A percentile compares a stretch with the other conserved stretches of the same genome.
These are phyloP conservation scores for Bombyx mandarina DNA, from an alignment of 1,140 invertebrate genomes.

Conservation along the genomic window DNA sequence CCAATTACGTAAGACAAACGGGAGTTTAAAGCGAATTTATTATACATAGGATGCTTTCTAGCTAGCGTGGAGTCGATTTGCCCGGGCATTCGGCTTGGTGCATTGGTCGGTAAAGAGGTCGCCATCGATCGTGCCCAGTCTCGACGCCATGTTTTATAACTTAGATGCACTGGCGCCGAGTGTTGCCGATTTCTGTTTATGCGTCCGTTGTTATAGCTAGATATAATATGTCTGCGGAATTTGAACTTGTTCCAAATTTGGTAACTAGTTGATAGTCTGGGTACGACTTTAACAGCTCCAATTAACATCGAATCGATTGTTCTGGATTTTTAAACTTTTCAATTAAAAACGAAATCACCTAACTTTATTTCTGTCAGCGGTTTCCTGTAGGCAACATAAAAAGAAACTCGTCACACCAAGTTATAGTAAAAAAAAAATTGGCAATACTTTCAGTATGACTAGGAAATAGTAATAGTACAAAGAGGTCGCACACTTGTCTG, in stretches of 20 bases:
- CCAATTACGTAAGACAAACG: too few species aligned
- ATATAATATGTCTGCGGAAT: conserved; percentile 7
- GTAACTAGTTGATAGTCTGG: neutral
- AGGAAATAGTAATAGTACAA: too few species aligned
- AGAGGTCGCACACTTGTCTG: too few species aligned
- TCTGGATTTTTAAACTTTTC: too few species aligned
- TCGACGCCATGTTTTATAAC: conserved; percentile 33
- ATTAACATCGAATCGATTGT: too few species aligned
- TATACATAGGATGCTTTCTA: neutral
- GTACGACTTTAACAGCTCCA: conserved; percentile 7
- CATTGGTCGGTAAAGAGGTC: conserved; percentile 63
- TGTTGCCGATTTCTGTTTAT: conserved; percentile 28
- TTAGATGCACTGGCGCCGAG: conserved; percentile 44
- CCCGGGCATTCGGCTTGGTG: conserved; percentile 54
- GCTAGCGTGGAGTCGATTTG: conserved; percentile 19
- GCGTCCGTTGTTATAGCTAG: conserved; percentile 10
- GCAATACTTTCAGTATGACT: too few species aligned
- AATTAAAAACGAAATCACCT: too few species aligned
- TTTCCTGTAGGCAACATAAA: too few species aligned
- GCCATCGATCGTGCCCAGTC: conserved; percentile 45
- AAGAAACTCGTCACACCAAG: too few species aligned
- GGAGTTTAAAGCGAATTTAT: neutral
- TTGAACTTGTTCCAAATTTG: conserved; percentile 19
- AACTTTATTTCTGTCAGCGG: too few species aligned
- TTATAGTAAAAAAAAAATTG: too few species aligned